phyloP scores from a whole-genome alignment of 1,140 invertebrate species.

The Lordiphosa mommai region DNA sequence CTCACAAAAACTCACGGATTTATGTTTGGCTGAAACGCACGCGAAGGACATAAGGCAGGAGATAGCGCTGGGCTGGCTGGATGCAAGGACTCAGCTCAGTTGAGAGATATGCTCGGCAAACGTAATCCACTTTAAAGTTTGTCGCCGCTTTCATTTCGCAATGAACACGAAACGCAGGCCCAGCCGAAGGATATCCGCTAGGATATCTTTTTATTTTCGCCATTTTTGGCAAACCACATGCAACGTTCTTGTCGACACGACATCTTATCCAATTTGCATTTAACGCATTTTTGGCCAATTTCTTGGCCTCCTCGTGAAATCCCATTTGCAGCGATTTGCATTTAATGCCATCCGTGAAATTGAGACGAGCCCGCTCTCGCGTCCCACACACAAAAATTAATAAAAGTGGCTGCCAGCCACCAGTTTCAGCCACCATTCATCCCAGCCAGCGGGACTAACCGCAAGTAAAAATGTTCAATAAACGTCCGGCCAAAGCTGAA shows the following conservation, averaged over 20 bases:
- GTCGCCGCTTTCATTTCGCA: conserved; percentile 56
- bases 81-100: not conserved
- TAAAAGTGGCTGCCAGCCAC: conserved; percentile 43
- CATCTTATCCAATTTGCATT: conserved; percentile 78
- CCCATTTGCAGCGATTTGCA: conserved; percentile 69
- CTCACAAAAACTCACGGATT: conserved; percentile 73
- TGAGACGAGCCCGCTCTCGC: conserved; percentile 39
- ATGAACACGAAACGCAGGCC: conserved; percentile 44
- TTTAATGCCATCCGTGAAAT: conserved; percentile 71
- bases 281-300: conserved; percentile 70
- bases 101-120: conserved; percentile 39
- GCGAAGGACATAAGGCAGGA: conserved; percentile 36
- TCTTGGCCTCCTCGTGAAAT: conserved; percentile 36
- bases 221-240: conserved; percentile 42
- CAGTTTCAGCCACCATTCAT: not conserved
- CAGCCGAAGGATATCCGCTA: conserved; percentile 54
- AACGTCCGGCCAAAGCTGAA: conserved; percentile 54
- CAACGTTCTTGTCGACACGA: conserved; percentile 35
- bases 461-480: conserved; percentile 76
- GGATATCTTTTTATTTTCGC: conserved; percentile 48
- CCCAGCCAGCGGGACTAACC: conserved; percentile 25
- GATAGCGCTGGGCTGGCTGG: conserved; percentile 26
- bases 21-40: conserved; percentile 56
- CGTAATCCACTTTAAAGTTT: conserved; percentile 79
- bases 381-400: conserved; percentile 44